These are phyloP conservation scores for Stomorhina lunata DNA, from an alignment of 2,888 invertebrate species.

Conservation along the genomic window DNA sequence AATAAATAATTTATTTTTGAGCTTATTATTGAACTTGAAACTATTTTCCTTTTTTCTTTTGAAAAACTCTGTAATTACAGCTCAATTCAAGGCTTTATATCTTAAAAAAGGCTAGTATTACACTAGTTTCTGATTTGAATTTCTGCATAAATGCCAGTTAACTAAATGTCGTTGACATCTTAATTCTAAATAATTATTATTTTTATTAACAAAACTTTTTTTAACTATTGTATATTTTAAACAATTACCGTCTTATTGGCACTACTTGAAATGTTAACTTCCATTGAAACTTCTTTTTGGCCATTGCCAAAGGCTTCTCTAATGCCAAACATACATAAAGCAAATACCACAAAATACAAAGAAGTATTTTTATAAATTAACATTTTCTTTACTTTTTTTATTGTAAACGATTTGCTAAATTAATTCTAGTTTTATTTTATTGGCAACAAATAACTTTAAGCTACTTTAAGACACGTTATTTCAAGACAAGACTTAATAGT, in stretches of 20 bases:
- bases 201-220: not conserved
- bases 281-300: conserved; percentile 16
- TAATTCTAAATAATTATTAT: not conserved
- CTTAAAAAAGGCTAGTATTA: no score
- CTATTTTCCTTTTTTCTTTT: no score
- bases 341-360: conserved; percentile 15
- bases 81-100: no score
- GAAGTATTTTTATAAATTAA: conserved; percentile 21
- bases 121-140: no score
- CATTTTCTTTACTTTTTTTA: conserved; percentile 10
- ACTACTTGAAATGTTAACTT: conserved; percentile 29
- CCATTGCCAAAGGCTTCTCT: not conserved
- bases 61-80: no score
- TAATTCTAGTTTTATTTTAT: not conserved
- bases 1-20: no score
- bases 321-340: conserved; percentile 13
- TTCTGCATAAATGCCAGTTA: no score
- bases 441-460: conserved; percentile 3
- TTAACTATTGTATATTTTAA: no score
- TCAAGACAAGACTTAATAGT: conserved; percentile 20
- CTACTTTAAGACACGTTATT: not conserved
- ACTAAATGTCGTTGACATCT: no score
- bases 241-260: conserved; percentile 36
- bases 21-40: no score
- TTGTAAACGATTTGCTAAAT: not conserved